Conservation (phyloP, 1,140 invertebrate species). For the Colletes gigas region DNA sequence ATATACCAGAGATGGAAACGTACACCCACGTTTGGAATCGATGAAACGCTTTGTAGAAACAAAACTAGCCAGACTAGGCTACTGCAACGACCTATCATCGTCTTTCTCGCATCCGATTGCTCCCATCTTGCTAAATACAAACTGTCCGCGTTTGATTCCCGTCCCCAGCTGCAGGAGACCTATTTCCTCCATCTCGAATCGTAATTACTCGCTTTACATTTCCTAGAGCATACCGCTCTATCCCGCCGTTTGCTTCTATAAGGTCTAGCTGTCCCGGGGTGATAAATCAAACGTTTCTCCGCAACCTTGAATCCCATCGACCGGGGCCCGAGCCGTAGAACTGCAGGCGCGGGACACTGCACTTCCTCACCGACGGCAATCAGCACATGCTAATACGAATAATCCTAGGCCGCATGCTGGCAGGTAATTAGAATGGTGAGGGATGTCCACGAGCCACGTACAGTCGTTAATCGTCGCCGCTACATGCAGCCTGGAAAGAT, state of each 20-base stretch:
- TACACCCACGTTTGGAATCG: too few species aligned
- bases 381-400: constrained; percentile 69
- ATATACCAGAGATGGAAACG: too few species aligned
- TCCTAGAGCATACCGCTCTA: constrained; percentile 11
- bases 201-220: constrained; percentile 40
- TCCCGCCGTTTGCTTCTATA: constrained; percentile 37
- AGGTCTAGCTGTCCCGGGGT: constrained; percentile 36
- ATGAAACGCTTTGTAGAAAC: too few species aligned
- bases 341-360: background rate
- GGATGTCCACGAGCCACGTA: constrained; percentile 64
- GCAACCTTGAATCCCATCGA: constrained; percentile 40
- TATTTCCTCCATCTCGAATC: constrained; percentile 17
- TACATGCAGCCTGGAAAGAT: background rate
- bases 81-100: background rate
- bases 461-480: constrained; percentile 51
- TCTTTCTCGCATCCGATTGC: too few species aligned
- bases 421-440: constrained; percentile 69
- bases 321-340: background rate
- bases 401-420: constrained; percentile 63
- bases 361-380: constrained; percentile 58
- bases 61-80: too few species aligned
- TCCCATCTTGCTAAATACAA: background rate
- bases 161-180: background rate
- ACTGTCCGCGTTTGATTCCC: background rate
- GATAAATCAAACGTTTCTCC: constrained; percentile 57